Percentiles rank a stretch among this genome's conserved stretches.
Evolutionary conservation across 37 sponge, comb jelly and placozoan genomes (phyloP).

Genomic region (Beroe ovata): DNA sequence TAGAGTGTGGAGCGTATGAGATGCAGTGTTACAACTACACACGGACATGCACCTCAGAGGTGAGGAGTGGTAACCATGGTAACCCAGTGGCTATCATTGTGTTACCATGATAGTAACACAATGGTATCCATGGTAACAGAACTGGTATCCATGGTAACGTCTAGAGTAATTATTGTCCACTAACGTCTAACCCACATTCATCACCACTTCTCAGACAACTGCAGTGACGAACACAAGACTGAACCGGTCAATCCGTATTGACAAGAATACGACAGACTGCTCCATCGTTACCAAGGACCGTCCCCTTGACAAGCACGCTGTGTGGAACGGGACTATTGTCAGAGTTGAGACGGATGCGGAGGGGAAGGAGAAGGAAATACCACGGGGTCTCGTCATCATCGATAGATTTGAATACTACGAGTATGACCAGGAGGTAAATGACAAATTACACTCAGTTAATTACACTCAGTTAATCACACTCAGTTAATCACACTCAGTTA

Average conservation of each 20-base stretch:
- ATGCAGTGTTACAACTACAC: slow-evolving; percentile 47
- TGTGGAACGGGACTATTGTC: slow-evolving; percentile 7
- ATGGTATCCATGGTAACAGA: too few relatives aligned
- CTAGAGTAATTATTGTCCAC: too few relatives aligned
- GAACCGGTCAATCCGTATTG: not conserved
- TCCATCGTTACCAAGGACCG: not conserved
- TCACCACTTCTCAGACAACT: not conserved
- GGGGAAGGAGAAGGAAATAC: not conserved
- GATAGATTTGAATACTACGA: slow-evolving; percentile 5
- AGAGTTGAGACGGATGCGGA: not conserved
- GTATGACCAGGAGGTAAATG: slow-evolving; percentile 1
- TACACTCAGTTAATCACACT: too few relatives aligned
- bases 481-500: too few relatives aligned
- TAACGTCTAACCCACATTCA: too few relatives aligned
- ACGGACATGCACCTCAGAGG: not conserved
- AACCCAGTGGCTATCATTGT: too few relatives aligned
- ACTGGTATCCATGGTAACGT: too few relatives aligned
- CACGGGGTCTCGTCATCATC: not conserved
- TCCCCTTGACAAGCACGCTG: not conserved
- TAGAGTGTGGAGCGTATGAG: not conserved
- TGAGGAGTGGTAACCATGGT: too few relatives aligned
- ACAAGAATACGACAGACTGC: not conserved
- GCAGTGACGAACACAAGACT: not conserved
- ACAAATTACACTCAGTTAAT: too few relatives aligned
- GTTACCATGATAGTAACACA: too few relatives aligned